A percentile compares a stretch with the other conserved stretches of the same genome.
phyloP scores from a whole-genome alignment of 1,140 invertebrate genomes.

The Oryctes rhinoceros region DNA sequence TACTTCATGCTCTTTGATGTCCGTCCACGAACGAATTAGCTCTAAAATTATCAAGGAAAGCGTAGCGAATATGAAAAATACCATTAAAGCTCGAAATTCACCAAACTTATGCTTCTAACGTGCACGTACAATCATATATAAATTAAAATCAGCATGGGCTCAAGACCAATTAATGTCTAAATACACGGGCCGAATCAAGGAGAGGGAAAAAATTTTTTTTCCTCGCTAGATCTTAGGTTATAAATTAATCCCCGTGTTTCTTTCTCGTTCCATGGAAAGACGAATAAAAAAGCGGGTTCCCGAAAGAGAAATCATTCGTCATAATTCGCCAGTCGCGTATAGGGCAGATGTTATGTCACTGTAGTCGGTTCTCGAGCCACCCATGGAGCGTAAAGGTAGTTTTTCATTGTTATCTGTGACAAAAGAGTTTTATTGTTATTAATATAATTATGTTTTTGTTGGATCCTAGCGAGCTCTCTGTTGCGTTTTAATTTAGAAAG shows the following conservation, averaged over 20 bases:
- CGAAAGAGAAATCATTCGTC: conserved; percentile 36
- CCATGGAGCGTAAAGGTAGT: conserved; percentile 32
- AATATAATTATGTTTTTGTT: conserved; percentile 35
- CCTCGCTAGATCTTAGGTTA: neutral
- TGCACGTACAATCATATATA: neutral
- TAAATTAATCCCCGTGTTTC: conserved; percentile 29
- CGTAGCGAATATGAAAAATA: neutral
- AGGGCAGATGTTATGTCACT: conserved; percentile 45
- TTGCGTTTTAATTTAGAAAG: neutral
- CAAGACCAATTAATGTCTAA: conserved; percentile 7
- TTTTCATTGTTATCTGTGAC: conserved; percentile 42
- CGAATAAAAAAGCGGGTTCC: too few species aligned
- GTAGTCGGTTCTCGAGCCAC: conserved; percentile 37
- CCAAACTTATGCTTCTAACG: neutral
- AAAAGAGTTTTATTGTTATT: conserved; percentile 44
- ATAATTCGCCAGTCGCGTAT: conserved; percentile 42
- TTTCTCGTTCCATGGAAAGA: conserved; percentile 32
- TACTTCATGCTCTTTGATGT: neutral
- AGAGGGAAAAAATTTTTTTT: neutral
- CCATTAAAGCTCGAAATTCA: neutral
- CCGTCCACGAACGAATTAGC: neutral
- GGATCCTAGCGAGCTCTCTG: neutral
- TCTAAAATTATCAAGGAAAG: neutral
- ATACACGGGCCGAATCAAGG: neutral
- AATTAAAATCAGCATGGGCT: conserved; percentile 18